Percentiles rank a stretch among this genome's conserved stretches.
phyloP scores from a whole-genome alignment of 2,888 invertebrate species.

The Lamellibrachia columna region DNA sequence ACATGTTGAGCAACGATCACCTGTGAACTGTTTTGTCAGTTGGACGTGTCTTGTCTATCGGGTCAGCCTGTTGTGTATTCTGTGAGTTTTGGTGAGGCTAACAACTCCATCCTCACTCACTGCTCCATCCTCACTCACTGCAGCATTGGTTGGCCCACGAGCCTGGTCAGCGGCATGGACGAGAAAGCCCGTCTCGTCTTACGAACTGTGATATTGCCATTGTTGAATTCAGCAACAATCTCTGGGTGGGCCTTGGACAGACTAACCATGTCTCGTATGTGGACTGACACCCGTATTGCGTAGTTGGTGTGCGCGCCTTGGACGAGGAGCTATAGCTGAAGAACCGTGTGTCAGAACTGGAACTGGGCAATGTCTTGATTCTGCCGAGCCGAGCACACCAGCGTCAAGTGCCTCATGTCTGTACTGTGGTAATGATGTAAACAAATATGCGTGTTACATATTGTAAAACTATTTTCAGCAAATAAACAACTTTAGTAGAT shows the following conservation, averaged over 20 bases:
- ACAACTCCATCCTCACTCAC: background rate
- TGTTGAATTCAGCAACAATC: constrained; percentile 23
- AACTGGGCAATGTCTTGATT: too few relatives aligned
- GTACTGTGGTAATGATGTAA: too few relatives aligned
- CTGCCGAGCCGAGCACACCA: too few relatives aligned
- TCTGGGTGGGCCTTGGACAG: constrained; percentile 26
- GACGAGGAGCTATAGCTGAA: too few relatives aligned
- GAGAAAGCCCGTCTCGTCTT: constrained; percentile 26
- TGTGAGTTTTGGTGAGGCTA: background rate
- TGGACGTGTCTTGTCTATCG: background rate
- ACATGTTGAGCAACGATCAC: background rate
- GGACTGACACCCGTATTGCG: constrained; percentile 32
- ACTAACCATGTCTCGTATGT: constrained; percentile 30
- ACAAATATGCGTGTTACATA: too few relatives aligned
- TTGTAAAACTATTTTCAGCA: too few relatives aligned
- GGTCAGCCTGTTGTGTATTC: background rate
- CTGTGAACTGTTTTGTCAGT: background rate
- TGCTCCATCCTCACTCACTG: constrained; percentile 26
- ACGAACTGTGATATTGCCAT: constrained; percentile 24
- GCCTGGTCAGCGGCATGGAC: constrained; percentile 25
- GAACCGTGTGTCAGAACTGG: too few relatives aligned
- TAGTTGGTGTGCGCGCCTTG: constrained; percentile 24
- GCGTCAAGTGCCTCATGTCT: too few relatives aligned
- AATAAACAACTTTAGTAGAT: too few relatives aligned
- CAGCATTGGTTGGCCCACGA: constrained; percentile 30